A percentile compares a stretch with the other conserved stretches of the same genome.
Conservation (phyloP, 1,140 invertebrate species). For the Bacillus rossius region DNA sequence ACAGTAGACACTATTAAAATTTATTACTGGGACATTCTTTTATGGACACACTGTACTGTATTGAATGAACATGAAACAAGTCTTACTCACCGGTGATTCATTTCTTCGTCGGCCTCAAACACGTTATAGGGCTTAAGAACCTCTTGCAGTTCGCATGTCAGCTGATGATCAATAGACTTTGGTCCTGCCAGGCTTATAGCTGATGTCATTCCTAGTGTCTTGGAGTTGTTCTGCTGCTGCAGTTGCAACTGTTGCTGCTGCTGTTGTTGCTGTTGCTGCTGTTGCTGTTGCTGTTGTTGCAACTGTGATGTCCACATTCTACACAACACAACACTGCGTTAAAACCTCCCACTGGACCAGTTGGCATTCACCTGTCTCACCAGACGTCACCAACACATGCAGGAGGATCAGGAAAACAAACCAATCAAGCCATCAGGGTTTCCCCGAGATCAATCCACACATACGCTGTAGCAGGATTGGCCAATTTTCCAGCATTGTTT, state of each 20-base stretch:
- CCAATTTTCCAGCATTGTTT: no score
- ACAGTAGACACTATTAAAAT: no score
- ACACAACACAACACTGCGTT: constrained; percentile 74
- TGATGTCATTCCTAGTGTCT: constrained; percentile 82
- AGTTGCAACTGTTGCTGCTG: constrained; percentile 16
- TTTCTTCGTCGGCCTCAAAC: constrained; percentile 86
- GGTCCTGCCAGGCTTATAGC: constrained; percentile 87
- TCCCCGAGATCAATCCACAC: no score
- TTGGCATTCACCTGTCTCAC: no score
- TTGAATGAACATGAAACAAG: no score
- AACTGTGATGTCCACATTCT: constrained; percentile 16
- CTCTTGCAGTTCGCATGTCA: constrained; percentile 78
- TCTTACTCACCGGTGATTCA: constrained; percentile 76
- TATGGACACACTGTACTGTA: no score
- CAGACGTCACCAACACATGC: no score
- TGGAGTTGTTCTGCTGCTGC: constrained; percentile 21
- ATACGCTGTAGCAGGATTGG: no score
- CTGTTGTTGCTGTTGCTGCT: constrained; percentile 4
- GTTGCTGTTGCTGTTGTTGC: constrained; percentile 1
- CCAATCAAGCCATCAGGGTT: no score
- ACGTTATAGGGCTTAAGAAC: constrained; percentile 82
- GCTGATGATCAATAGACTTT: constrained; percentile 74
- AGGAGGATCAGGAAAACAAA: no score
- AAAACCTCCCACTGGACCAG: no score
- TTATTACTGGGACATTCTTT: no score